Base-by-base conservation (phyloP, 2,113 vertebrate genomes). In the Gnathonemus longibarbis region DNA sequence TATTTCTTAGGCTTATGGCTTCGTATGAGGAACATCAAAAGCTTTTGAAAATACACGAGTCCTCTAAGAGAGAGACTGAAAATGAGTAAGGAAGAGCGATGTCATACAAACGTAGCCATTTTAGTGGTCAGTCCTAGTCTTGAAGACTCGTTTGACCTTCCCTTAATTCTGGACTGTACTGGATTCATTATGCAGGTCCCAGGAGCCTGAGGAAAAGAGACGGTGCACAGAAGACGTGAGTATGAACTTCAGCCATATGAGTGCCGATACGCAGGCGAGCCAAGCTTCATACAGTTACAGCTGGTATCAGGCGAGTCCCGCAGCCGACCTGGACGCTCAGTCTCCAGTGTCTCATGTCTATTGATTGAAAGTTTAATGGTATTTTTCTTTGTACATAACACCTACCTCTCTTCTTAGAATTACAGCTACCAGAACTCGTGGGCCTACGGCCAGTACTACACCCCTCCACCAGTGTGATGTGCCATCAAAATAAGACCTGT, bases 391-490 rank as follows among this genome's bases (percentile, higher is more conserved):
- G 11, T 88, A 27, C 1, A 1, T 70, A 31, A 70, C 21, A 62
- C 0, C 53, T 45, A 90, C 0, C 66, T 9, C 50, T 91, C 91
- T 39, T 70, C 58, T 70, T 93, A 94, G 93, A 94, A 99, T 94
- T 99, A 99, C 90, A 97, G 97, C 52, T 97, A 97, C 39, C 97
- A 98, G 93, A 99, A 97, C 56, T 95, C 97, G 1, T 99, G 98
- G 98, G 98, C 97, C 46, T 99, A 99, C 1, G 98, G 98, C 94
- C 98, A 99, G 93, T 99, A 99, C 96, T 99, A 99, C 91, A 97
- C 98, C 0, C 97, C 97, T 70, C 96, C 98, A 90, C 96, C 97
- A 0, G 98, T 98, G 92, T 99, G 97, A 99, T 95, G 45, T 9
- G 7, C 7, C 56, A n/a, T 24, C 53, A 77, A 1, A 42, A 6